Evolutionary conservation across 2,888 invertebrate species (phyloP).

Genomic region (Chromoteleia sp.): DNA sequence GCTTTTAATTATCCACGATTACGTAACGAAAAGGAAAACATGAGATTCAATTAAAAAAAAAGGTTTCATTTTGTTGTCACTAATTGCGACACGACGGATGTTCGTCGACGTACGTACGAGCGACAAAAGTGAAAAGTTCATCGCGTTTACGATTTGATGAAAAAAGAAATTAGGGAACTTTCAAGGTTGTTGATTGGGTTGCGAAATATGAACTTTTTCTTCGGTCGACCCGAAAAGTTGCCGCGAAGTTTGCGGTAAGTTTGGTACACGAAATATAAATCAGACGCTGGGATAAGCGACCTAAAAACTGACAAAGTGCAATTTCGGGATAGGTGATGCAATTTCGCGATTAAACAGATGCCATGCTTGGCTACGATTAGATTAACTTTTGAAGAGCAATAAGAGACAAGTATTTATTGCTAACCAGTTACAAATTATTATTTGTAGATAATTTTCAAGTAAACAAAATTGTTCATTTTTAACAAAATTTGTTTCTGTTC

Average conservation of each 20-base stretch:
- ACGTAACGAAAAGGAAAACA: neutral
- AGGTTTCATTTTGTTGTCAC: neutral
- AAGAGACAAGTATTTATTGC: too few relatives aligned
- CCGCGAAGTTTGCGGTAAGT: constrained; percentile 35
- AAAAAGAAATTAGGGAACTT: constrained; percentile 56
- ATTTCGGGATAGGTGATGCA: constrained; percentile 4
- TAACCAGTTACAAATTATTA: too few relatives aligned
- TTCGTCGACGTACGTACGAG: neutral
- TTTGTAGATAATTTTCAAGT: too few relatives aligned
- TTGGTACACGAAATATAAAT: constrained; percentile 38
- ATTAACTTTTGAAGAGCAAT: too few relatives aligned
- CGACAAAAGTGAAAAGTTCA: constrained; percentile 54
- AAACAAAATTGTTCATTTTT: too few relatives aligned
- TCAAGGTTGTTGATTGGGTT: constrained; percentile 63
- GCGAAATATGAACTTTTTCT: constrained; percentile 59
- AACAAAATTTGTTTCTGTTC: too few relatives aligned
- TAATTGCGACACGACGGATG: constrained; percentile 13
- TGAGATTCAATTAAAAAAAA: neutral
- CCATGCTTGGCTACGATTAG: too few relatives aligned
- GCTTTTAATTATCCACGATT: constrained; percentile 3
- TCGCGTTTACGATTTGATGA: constrained; percentile 24
- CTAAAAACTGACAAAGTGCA: constrained; percentile 30
- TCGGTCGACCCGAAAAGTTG: constrained; percentile 25
- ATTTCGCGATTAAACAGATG: constrained; percentile 3
- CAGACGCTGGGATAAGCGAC: constrained; percentile 16